phyloP scores from a whole-genome alignment of 1,140 invertebrate species.

The Chlorops oryzae region DNA sequence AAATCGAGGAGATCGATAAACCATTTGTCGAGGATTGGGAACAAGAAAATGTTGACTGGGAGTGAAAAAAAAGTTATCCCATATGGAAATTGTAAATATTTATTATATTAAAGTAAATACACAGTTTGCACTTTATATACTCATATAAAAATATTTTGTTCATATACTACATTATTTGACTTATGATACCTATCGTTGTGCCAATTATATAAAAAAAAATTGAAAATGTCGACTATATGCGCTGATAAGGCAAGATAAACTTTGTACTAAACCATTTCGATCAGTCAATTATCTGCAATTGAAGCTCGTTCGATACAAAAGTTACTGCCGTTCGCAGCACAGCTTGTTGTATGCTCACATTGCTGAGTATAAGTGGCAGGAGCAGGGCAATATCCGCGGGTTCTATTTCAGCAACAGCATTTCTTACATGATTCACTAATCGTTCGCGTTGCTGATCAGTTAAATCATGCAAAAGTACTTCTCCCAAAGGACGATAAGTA shows the following conservation, averaged over 20 bases:
- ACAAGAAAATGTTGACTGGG: slow-evolving; percentile 75
- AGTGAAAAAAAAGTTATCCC: slow-evolving; percentile 53
- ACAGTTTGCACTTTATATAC: too few species aligned
- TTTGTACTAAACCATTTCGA: too few species aligned
- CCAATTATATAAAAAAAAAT: too few species aligned
- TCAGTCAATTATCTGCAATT: slow-evolving; percentile 40
- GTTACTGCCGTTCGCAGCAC: slow-evolving; percentile 34
- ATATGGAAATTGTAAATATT: too few species aligned
- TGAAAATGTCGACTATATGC: too few species aligned
- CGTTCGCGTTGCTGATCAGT: slow-evolving; percentile 33
- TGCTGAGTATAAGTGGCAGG: slow-evolving; percentile 31
- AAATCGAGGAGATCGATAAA: slow-evolving; percentile 82
- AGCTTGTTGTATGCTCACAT: slow-evolving; percentile 29
- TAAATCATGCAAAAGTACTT: slow-evolving; percentile 38
- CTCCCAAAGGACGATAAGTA: slow-evolving; percentile 33
- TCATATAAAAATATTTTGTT: too few species aligned
- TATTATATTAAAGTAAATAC: too few species aligned
- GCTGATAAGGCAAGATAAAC: too few species aligned
- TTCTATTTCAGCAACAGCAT: slow-evolving; percentile 29
- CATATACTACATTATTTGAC: too few species aligned
- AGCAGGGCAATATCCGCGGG: slow-evolving; percentile 36
- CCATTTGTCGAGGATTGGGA: slow-evolving; percentile 84
- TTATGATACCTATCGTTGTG: too few species aligned
- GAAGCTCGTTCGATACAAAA: slow-evolving; percentile 37
- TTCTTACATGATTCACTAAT: slow-evolving; percentile 33